Evolutionary conservation across 2,888 invertebrate species (phyloP).

Genomic region (Terebella lapidaria): DNA sequence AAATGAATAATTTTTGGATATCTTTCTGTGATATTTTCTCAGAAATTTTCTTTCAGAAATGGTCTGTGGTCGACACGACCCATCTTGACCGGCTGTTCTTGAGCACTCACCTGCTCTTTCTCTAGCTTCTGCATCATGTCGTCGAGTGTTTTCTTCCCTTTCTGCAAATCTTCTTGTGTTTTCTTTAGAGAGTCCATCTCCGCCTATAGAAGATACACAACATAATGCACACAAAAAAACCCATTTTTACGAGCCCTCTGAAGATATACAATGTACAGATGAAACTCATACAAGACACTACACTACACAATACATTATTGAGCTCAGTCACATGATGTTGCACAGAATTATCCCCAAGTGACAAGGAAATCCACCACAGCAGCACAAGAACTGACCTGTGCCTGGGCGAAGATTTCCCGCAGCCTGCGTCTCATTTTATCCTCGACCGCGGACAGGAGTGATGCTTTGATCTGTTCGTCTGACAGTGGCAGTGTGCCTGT

Average conservation of each 20-base stretch:
- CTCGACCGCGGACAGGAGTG: constrained; percentile 88
- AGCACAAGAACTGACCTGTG: constrained; percentile 58
- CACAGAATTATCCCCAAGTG: too few relatives aligned
- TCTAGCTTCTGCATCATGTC: constrained; percentile 68
- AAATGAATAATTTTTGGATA: too few relatives aligned
- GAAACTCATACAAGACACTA: too few relatives aligned
- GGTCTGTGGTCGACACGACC: too few relatives aligned
- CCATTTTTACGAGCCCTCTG: background rate
- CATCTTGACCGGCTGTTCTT: too few relatives aligned
- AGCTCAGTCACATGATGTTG: too few relatives aligned
- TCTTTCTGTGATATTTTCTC: too few relatives aligned
- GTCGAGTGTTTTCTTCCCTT: constrained; percentile 77
- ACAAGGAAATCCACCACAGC: too few relatives aligned
- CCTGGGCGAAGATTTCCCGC: constrained; percentile 83
- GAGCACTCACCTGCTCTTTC: constrained; percentile 42
- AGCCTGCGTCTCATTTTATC: constrained; percentile 84
- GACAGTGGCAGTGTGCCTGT: constrained; percentile 45
- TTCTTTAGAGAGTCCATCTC: constrained; percentile 51
- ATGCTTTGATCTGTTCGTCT: constrained; percentile 90
- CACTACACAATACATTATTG: too few relatives aligned
- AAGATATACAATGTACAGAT: background rate
- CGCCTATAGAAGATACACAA: constrained; percentile 32
- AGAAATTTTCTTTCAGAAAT: too few relatives aligned
- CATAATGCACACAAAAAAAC: background rate
- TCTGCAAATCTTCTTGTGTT: constrained; percentile 47